Percentiles rank a stretch among this genome's conserved stretches.
phyloP scores from a whole-genome alignment of 2,888 invertebrate genomes.

The Orthonychiurus folsomi region DNA sequence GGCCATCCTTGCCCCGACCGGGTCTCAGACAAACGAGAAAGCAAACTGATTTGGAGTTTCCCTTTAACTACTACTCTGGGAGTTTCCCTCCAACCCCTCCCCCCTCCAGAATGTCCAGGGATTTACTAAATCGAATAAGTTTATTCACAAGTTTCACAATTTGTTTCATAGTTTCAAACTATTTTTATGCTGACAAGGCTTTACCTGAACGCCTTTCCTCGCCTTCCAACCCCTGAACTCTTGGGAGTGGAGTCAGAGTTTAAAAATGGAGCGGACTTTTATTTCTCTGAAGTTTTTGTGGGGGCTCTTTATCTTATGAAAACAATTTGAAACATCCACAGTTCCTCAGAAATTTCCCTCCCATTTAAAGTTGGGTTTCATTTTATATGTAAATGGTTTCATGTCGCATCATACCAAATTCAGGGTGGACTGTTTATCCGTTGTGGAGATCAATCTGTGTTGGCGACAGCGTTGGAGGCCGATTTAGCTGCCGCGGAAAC shows the following conservation, averaged over 20 bases:
- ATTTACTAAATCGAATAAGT: slow-evolving; percentile 1
- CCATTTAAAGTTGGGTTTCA: too few species aligned
- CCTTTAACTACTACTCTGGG: slow-evolving; percentile 7
- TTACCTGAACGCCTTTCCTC: too few species aligned
- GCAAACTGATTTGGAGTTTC: not conserved
- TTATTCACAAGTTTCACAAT: not conserved
- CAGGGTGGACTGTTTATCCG: slow-evolving; percentile 37
- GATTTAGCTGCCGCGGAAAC: slow-evolving; percentile 15
- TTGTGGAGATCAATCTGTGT: slow-evolving; percentile 28
- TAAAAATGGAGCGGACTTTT: too few species aligned
- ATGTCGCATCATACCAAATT: not conserved
- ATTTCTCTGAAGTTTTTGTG: too few species aligned
- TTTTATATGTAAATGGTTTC: not conserved
- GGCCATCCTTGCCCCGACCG: too few species aligned
- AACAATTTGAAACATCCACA: too few species aligned
- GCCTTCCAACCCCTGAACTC: too few species aligned
- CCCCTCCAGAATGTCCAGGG: not conserved
- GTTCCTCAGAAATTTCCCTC: too few species aligned
- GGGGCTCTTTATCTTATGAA: too few species aligned
- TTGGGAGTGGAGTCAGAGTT: too few species aligned
- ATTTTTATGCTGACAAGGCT: too few species aligned
- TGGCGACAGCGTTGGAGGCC: slow-evolving; percentile 21
- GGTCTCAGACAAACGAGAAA: not conserved
- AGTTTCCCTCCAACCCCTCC: too few species aligned
- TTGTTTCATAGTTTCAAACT: not conserved